phyloP scores from a whole-genome alignment of 2,113 vertebrate species.

The Pachycephala philippinensis region DNA sequence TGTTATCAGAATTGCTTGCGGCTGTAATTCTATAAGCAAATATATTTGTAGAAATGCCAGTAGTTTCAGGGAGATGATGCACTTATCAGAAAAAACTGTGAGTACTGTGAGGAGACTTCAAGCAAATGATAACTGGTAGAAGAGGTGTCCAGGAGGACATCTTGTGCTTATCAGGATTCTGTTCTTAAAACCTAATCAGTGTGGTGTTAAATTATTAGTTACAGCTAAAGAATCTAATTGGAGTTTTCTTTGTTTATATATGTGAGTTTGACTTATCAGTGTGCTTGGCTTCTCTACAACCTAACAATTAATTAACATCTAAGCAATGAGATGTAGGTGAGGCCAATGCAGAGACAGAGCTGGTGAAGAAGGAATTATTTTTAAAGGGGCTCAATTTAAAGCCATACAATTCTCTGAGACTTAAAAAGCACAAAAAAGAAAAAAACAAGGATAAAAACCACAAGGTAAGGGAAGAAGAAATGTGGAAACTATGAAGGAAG shows the following conservation, averaged over 20 bases:
- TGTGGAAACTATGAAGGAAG: background rate
- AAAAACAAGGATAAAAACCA: background rate
- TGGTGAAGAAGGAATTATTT: background rate
- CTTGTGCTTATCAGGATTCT: background rate
- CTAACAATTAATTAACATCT: background rate
- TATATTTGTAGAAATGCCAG: background rate
- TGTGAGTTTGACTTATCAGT: background rate
- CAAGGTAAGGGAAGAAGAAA: background rate
- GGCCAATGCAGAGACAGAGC: background rate
- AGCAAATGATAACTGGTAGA: background rate
- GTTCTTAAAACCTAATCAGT: background rate
- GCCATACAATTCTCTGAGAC: background rate
- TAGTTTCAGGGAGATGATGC: background rate
- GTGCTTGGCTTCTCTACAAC: background rate
- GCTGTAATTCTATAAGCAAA: conserved; percentile 21
- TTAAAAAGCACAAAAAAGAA: background rate
- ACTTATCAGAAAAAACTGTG: background rate
- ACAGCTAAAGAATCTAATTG: background rate
- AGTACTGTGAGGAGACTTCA: background rate
- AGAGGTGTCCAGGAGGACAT: background rate
- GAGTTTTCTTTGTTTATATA: background rate
- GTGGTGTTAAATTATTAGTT: background rate
- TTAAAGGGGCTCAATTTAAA: background rate
- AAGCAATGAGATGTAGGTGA: background rate
- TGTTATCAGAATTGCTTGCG: background rate